Percentiles rank a stretch among this genome's conserved stretches.
Conservation (phyloP, 1,140 invertebrate genomes). For the Acromyrmex charruanus region DNA sequence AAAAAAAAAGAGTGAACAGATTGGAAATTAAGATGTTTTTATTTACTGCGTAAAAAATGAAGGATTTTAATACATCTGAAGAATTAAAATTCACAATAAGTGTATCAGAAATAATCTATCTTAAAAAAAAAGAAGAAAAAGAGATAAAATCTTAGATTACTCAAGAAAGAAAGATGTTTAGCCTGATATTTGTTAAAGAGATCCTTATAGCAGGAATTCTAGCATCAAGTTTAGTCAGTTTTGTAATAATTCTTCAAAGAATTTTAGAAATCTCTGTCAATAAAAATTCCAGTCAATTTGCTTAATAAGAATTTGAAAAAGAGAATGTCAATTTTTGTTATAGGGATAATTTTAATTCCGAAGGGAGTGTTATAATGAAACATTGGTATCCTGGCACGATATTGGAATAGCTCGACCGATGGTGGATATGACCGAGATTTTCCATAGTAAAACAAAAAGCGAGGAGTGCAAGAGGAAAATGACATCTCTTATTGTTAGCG, state of each 20-base stretch:
- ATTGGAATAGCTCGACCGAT: neutral
- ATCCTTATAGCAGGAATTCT: neutral
- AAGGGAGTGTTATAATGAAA: constrained; percentile 20
- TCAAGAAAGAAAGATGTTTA: neutral
- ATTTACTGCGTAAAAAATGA: neutral
- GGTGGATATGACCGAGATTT: constrained; percentile 25
- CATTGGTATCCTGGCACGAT: neutral
- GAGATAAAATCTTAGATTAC: neutral
- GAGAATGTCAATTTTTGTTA: neutral
- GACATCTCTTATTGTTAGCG: constrained; percentile 30
- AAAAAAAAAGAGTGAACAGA: too few relatives aligned
- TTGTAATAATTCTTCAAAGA: neutral
- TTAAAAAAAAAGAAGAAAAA: neutral
- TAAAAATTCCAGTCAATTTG: neutral
- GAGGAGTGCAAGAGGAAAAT: neutral
- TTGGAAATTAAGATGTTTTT: neutral
- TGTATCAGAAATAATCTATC: neutral
- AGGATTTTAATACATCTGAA: neutral
- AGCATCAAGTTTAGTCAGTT: neutral
- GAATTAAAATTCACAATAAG: neutral
- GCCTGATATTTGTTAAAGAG: neutral
- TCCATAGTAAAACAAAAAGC: constrained; percentile 19
- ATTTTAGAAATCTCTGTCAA: neutral
- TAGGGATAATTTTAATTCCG: neutral
- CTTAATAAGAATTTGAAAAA: neutral